These are phyloP conservation scores for Napeogenes inachia DNA, from an alignment of 2,888 invertebrate species.

Conservation along the genomic window DNA sequence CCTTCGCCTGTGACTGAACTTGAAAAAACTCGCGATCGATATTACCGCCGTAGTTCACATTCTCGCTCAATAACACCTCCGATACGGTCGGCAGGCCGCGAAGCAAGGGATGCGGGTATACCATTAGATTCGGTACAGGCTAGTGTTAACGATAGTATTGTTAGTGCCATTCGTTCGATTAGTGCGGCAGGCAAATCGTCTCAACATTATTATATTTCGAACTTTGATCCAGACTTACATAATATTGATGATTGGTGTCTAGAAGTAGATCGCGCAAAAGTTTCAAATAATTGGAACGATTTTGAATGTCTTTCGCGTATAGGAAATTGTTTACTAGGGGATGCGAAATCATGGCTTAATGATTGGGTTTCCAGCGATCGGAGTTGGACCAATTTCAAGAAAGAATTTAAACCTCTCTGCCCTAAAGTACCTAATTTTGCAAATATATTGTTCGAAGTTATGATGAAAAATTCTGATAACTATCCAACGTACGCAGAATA, in stretches of 20 bases:
- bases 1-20: not conserved
- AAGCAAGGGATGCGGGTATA: not conserved
- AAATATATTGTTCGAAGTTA: not conserved
- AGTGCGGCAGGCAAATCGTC: not conserved
- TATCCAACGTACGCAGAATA: not conserved
- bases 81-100: not conserved
- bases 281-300: not conserved
- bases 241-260: not conserved
- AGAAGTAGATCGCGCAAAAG: not conserved
- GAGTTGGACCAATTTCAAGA: not conserved
- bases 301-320: not conserved
- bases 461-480: not conserved
- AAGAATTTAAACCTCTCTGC: not conserved
- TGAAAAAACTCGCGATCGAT: not conserved
- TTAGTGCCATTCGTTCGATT: too few species aligned
- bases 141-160: too few species aligned
- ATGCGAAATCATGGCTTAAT: not conserved
- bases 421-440: too few species aligned
- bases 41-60: not conserved
- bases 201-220: constrained; percentile 1
- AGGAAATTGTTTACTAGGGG: not conserved
- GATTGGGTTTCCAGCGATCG: not conserved
- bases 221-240: not conserved
- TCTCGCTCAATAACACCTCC: not conserved
- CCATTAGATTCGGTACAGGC: too few species aligned